Percentiles rank a stretch among this genome's conserved stretches.
Conservation (phyloP, 2,888 invertebrate species). For the Laothoe populi region DNA sequence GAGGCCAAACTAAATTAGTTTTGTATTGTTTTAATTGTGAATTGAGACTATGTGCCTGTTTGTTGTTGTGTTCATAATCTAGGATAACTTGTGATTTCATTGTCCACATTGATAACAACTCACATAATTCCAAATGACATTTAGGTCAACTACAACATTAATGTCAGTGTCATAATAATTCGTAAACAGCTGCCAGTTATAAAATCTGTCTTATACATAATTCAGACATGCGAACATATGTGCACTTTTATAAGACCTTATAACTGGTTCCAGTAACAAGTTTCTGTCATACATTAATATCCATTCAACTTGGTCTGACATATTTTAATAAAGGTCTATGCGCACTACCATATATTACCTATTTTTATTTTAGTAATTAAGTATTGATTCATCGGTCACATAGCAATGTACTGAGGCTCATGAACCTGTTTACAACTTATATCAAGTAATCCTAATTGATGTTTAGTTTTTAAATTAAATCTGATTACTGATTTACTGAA, state of each 20-base stretch:
- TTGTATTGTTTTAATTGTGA: too few species aligned
- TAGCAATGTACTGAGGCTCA: too few species aligned
- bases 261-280: conserved; percentile 5
- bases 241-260: not conserved
- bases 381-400: too few species aligned
- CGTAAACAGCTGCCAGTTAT: not conserved
- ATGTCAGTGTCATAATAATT: conserved; percentile 4
- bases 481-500: too few species aligned
- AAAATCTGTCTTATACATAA: not conserved
- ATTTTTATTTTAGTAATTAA: not conserved
- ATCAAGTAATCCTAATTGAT: too few species aligned
- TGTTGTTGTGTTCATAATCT: not conserved
- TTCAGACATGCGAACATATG: not conserved
- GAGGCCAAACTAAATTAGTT: too few species aligned
- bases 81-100: conserved; percentile 2
- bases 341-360: not conserved
- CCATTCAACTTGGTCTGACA: conserved; percentile 16
- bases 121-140: conserved; percentile 10
- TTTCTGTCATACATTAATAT: not conserved
- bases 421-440: too few species aligned
- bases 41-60: too few species aligned
- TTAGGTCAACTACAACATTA: not conserved
- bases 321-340: not conserved
- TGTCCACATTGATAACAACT: not conserved
- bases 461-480: too few species aligned